Conservation (phyloP, 2,797 vertebrate genomes). For the Mallotus villosus region DNA sequence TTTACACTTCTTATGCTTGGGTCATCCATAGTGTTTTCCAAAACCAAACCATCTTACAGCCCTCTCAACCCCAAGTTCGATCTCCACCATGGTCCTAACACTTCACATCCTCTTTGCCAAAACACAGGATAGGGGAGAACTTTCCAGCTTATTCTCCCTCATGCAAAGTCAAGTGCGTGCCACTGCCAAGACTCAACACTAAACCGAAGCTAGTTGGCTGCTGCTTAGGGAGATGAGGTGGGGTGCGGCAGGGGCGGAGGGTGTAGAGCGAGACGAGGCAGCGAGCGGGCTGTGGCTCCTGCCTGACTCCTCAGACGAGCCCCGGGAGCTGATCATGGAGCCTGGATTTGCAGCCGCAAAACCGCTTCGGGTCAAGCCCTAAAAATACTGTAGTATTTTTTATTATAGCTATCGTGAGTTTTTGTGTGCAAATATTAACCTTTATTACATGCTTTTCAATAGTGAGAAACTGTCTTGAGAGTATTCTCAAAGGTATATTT, state of each 20-base stretch:
- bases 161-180: background rate
- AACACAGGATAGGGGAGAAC: too few relatives aligned
- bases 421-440: too few relatives aligned
- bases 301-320: background rate
- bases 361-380: too few relatives aligned
- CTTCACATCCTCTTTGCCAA: background rate
- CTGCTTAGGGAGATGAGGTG: background rate
- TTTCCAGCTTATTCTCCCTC: background rate
- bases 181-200: background rate
- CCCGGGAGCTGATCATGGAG: background rate
- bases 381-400: too few relatives aligned
- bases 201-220: background rate
- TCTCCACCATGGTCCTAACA: background rate
- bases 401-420: too few relatives aligned
- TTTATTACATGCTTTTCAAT: too few relatives aligned
- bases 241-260: background rate
- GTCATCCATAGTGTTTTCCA: too few relatives aligned
- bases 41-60: too few relatives aligned
- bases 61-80: background rate
- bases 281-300: constrained; percentile 2
- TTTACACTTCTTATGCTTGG: too few relatives aligned
- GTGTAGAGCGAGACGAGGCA: background rate
- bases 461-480: too few relatives aligned
- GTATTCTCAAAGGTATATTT: too few relatives aligned
- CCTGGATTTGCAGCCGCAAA: background rate